Base-by-base conservation (phyloP, 1,140 invertebrate species). In the Hyposmocoma kahamanoa region DNA sequence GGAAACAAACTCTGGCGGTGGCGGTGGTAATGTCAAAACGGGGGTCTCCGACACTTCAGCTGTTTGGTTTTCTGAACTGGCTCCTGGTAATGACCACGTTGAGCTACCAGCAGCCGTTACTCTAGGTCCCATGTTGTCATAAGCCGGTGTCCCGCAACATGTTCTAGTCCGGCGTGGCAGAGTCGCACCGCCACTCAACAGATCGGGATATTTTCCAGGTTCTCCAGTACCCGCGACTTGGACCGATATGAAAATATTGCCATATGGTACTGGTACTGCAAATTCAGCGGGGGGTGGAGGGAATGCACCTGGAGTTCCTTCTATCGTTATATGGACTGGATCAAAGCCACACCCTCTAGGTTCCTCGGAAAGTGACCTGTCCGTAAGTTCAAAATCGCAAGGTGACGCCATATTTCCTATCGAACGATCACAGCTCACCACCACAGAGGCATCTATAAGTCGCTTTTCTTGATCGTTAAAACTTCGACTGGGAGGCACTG, bases 51-150 rank as follows among this genome's bases (percentile, higher is more conserved):
- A 74, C 17, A 52, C 41, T 42, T 80, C 77, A 2, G 66, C 45
- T n/a, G n/a, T n/a, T 11, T 15, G n/a, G 15, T 72, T 73, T 17
- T 83, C 82, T 3, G 65, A 55, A 50, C 62, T 80, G 0, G 87
- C 89, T 62, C 93, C 93, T 22, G 92, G 92, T 51, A 96, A 76
- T 11, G 94, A 95, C 54, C 95, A 90, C 1, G 92, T 94, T 9
- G 94, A 96, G 63, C 90, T 91, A 22, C 95, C 95, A 56, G 93
- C 94, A 1, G 94, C 95, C 4, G 95, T 96, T 9, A 96, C 93
- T 60, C 95, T 88, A 20, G 94, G 93, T 0, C 95, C 95, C 91
- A 97, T 94, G 70, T 96, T 96, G 76, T 97, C 95, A 75, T 96
- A 96, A 22, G 91, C 90, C 13, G 91, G 89, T 4, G 82, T 74